phyloP scores from a whole-genome alignment of 2,888 invertebrate genomes.

The Achlya flavicornis region DNA sequence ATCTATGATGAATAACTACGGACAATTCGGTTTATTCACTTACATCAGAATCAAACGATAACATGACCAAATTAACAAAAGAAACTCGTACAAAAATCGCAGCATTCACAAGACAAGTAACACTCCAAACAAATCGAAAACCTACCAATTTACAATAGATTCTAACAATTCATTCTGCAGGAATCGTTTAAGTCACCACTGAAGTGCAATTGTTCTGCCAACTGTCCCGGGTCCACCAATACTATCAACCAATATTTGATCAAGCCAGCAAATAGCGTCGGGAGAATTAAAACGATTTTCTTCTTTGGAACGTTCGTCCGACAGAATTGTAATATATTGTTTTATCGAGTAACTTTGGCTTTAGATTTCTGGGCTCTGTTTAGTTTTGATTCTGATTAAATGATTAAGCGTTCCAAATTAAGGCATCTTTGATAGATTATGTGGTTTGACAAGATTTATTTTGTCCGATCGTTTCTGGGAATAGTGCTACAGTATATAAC shows the following conservation, averaged over 20 bases:
- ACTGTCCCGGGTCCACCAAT: conserved; percentile 37
- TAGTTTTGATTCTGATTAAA: neutral
- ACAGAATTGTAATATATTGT: conserved; percentile 27
- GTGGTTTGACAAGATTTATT: neutral
- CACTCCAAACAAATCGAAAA: neutral
- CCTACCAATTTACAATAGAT: conserved; percentile 1
- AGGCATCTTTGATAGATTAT: neutral
- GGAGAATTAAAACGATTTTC: conserved; percentile 66
- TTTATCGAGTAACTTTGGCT: conserved; percentile 23
- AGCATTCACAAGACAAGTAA: neutral
- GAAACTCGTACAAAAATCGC: no score
- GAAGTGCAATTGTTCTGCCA: conserved; percentile 48
- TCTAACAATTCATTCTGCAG: conserved; percentile 12
- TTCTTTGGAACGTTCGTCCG: conserved; percentile 26
- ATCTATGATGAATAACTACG: no score
- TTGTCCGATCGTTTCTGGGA: neutral
- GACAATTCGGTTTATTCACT: no score
- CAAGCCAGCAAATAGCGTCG: conserved; percentile 55
- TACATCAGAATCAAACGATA: no score
- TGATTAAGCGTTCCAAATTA: neutral
- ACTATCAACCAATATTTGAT: conserved; percentile 62
- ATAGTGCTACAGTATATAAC: neutral
- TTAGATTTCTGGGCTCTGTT: neutral
- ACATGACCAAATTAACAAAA: no score
- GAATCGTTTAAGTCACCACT: conserved; percentile 31